Base-by-base conservation (phyloP, 2,888 invertebrate species). In the Hypolimnas misippus region DNA sequence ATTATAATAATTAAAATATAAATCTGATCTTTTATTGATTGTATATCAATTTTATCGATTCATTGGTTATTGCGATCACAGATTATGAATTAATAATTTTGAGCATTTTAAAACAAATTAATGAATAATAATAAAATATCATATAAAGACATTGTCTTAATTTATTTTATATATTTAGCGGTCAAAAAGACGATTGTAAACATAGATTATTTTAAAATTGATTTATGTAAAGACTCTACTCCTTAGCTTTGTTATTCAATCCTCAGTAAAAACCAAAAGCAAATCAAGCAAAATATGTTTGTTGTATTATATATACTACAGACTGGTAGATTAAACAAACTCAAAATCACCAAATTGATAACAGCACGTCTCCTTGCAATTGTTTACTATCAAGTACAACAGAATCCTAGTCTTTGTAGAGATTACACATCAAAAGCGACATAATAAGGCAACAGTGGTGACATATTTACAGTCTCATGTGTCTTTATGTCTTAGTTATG, bases 371-470 rank as follows among this genome's bases (percentile, higher is more conserved):
- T 44, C 58, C 58, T 42, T 52, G 17, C 42, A 29, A 46, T 35
- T 40, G 35, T 50, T 40, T 40, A 58, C 44, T 38, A 54, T 54
- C 62, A 40, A 33, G 53, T 49, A 40, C 46, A 56, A 58, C 8
- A 31, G 55, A 57, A 57, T 55, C 51, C 51, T 40, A 40, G 50
- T 10, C 56, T 53, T 49, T 38, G 19, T 52, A 12, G 35, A 58
- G 61, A 66, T 66, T 62, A 62, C 17, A 21, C 29, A 10, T 29
- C 17, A 33, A 31, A 53, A 63, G 35, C 31, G 57, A 58, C 57
- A 55, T 46, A 38, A 52, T 61, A 31, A 61, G 56, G 25, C 55
- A 40, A 29, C 6, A 10, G 19, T 57, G 49, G 52, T 60, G 57
- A 54, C 42, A 57, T 63, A 54, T 66, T 63, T 61, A 55, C 35